Base-by-base conservation (phyloP, 2,113 vertebrate genomes). In the Menidia beryllina region DNA sequence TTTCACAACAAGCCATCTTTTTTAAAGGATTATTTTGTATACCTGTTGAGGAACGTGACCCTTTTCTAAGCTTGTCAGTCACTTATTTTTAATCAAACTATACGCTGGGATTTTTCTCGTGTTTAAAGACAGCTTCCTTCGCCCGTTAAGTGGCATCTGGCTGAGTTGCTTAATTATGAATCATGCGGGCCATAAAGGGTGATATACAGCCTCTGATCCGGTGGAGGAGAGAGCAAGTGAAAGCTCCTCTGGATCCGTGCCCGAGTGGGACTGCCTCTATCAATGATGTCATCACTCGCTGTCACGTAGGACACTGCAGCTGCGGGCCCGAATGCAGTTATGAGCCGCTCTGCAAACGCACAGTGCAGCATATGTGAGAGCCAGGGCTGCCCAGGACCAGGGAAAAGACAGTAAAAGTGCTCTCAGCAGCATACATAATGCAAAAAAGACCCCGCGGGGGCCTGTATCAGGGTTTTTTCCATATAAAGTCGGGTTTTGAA, bases 241-340 rank as follows among this genome's bases (percentile, higher is more conserved):
- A 64, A 65, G 70, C 67, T 51, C 58, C 19, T 61, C 45, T 85
- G 82, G 80, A 49, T 14, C 12, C 1, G 8, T 36, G 69, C 71
- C 79, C 73, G 7, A 30, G 30, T 52, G 58, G 82, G 38, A 67
- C 57, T 71, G 67, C 52, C 70, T 62, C 47, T 15, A 70, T 36
- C n/a, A 12, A 51, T 75, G 75, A 79, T 57, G 69, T 80, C 77
- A 50, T 66, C 6, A 25, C 45, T 66, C 3, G 17, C 49, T 1
- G 25, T 62, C 67, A 52, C 39, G 12, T 50, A 81, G 71, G 77
- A 85, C 75, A 75, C 81, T 86, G 69, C 77, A 72, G 77, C n/a
- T 70, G 54, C 66, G 58, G 54, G 54, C 43, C n/a, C 61, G 39
- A 68, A 57, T 65, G 50, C 59, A 60, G 52, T 30, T 61, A 47